Conservation (phyloP, 2,797 vertebrate species). For the Lithobates sylvaticus region DNA sequence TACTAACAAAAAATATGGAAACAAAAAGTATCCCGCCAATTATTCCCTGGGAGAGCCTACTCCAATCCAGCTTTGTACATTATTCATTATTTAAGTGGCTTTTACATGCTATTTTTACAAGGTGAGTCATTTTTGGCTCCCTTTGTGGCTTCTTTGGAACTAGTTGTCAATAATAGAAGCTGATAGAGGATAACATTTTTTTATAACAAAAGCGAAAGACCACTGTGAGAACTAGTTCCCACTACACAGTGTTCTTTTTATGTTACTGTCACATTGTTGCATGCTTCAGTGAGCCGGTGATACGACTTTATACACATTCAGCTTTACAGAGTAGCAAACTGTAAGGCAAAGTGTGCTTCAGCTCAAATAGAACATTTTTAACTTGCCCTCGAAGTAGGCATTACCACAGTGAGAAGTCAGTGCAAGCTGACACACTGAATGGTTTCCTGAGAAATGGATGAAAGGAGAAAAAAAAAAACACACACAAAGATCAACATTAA, state of each 20-base stretch:
- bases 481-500: constrained; percentile 35
- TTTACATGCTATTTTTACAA: constrained; percentile 18
- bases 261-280: constrained; percentile 53
- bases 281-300: constrained; percentile 47
- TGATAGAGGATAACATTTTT: constrained; percentile 10
- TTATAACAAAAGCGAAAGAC: constrained; percentile 29
- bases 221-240: constrained; percentile 41
- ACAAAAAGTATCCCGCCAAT: not conserved
- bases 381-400: constrained; percentile 47
- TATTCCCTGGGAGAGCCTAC: not conserved
- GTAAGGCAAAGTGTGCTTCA: constrained; percentile 43
- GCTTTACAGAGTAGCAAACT: constrained; percentile 27
- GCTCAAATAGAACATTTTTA: constrained; percentile 38
- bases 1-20: too few species aligned
- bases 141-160: not conserved
- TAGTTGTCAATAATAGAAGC: constrained; percentile 31
- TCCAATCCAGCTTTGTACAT: not conserved
- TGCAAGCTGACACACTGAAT: constrained; percentile 8
- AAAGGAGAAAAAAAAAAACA: not conserved
- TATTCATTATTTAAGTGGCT: not conserved
- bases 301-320: constrained; percentile 54
- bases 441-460: not conserved
- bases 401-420: constrained; percentile 44
- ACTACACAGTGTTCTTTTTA: constrained; percentile 53
- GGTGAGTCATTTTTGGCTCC: constrained; percentile 5